Base-by-base conservation (phyloP, 2,797 vertebrate genomes). In the Artibeus jamaicensis region DNA sequence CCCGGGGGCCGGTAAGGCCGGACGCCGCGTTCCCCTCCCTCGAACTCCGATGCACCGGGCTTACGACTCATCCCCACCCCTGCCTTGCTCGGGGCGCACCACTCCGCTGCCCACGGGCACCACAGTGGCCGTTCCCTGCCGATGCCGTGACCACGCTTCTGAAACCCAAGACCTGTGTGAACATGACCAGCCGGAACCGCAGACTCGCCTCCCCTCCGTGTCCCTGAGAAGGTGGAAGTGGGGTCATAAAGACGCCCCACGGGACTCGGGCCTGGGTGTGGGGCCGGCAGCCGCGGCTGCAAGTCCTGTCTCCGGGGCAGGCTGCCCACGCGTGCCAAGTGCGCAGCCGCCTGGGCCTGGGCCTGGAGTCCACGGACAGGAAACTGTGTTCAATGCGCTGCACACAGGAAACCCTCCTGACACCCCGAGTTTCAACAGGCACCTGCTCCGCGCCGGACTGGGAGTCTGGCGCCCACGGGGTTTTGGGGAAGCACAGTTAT, bases 21-120 rank as follows among this genome's bases (percentile, higher is more conserved):
- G 15, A 55, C 26, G 6, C 2, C 6, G 3, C 57, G 16, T 62
- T 39, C 62, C 57, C 34, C 29, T 10, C 37, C 59, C 37, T 9
- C 10, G 59, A 44, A 50, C 8, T 3, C 0, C 16, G 22, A 1
- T 1, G 9, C 14, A 3, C 2, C 16, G 62, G 4, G 26, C 3
- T 10, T 48, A 21, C 37, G 55, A 12, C 3, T 19, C 77, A 29
- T 55, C 18, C 71, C 22, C 62, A 24, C 55, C 32, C 15, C 3
- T 55, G 9, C 19, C 19, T n/a, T 39, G 67, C 6, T 3, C 12
- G 53, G 26, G 3, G 3, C 42, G 3, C 1, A 11, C 1, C 26
- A 3, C 37, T 26, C 22, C 1, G 11, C 10, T 8, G 55, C 11
- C 16, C 15, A 62, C 53, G 50, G 1, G 29, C 19, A 32, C 10